phyloP scores from a whole-genome alignment of 2,888 invertebrate species.

The Rhagonycha lutea region DNA sequence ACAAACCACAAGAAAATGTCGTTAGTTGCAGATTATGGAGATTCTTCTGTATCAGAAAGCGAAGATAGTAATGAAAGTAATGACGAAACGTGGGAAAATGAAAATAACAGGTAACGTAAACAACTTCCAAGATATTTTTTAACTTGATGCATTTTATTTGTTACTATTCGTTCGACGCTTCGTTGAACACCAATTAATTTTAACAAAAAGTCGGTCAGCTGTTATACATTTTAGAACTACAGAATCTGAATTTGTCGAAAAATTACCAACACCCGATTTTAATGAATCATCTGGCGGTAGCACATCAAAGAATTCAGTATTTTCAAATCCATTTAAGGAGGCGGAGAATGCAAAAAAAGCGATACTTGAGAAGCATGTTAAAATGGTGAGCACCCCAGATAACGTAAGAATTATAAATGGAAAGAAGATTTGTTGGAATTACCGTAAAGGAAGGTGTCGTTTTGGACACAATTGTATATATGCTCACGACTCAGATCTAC shows the following conservation, averaged over 20 bases:
- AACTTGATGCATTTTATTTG: neutral
- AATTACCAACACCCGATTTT: constrained; percentile 67
- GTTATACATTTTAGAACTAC: constrained; percentile 48
- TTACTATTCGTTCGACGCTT: neutral
- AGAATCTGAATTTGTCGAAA: constrained; percentile 32
- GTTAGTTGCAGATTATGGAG: constrained; percentile 69
- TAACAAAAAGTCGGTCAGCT: constrained; percentile 52
- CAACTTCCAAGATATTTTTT: constrained; percentile 9
- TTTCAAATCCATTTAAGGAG: constrained; percentile 83
- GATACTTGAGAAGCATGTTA: constrained; percentile 87
- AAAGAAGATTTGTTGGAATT: constrained; percentile 91
- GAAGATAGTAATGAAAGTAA: constrained; percentile 40
- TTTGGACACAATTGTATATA: constrained; percentile 92
- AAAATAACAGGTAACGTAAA: constrained; percentile 53
- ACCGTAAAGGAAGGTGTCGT: constrained; percentile 85
- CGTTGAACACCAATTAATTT: constrained; percentile 45
- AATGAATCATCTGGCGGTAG: constrained; percentile 57
- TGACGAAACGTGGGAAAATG: constrained; percentile 33
- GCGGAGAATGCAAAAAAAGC: constrained; percentile 86
- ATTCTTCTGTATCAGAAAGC: constrained; percentile 60
- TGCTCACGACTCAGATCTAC: constrained; percentile 87
- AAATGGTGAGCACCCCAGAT: constrained; percentile 80
- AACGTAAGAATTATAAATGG: constrained; percentile 79
- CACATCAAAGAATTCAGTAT: constrained; percentile 70
- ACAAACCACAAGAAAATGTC: constrained; percentile 51